Conservation (phyloP, 2,113 vertebrate species). For the Tylochromis polylepis region DNA sequence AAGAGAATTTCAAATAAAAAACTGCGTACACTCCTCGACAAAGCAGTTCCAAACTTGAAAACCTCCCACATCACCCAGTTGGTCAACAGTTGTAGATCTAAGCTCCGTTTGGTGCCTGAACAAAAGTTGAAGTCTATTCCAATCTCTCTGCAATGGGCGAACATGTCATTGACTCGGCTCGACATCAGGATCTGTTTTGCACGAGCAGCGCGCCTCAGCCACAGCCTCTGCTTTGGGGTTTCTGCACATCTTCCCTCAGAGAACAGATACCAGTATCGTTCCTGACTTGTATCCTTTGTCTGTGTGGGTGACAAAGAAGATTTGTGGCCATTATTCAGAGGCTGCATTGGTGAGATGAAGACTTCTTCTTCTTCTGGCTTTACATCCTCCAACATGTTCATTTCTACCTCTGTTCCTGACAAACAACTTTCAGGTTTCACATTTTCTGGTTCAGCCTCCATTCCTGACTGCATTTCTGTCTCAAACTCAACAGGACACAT, state of each 20-base stretch:
- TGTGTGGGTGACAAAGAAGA: rapidly evolving
- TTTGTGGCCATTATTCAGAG: rapidly evolving
- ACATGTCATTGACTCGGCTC: background rate
- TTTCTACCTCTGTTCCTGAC: background rate
- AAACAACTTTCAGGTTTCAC: background rate
- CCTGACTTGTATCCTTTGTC: background rate
- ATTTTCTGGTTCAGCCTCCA: background rate
- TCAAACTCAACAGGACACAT: slow-evolving; percentile 30
- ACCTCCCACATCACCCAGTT: slow-evolving; percentile 17
- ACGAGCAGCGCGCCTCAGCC: background rate
- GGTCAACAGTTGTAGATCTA: background rate
- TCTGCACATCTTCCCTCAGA: background rate
- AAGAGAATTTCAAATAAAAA: slow-evolving; percentile 6
- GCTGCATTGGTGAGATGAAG: background rate
- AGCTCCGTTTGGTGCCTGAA: background rate
- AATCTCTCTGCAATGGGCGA: background rate
- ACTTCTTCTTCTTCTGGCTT: background rate
- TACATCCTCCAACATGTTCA: background rate
- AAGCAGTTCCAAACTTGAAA: background rate
- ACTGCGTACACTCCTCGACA: background rate
- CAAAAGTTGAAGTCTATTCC: slow-evolving; percentile 13
- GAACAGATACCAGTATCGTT: background rate
- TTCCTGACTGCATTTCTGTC: background rate
- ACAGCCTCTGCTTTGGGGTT: background rate
- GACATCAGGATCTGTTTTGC: background rate